phyloP scores from a whole-genome alignment of 2,888 invertebrate genomes.

The Hetaerina titia region DNA sequence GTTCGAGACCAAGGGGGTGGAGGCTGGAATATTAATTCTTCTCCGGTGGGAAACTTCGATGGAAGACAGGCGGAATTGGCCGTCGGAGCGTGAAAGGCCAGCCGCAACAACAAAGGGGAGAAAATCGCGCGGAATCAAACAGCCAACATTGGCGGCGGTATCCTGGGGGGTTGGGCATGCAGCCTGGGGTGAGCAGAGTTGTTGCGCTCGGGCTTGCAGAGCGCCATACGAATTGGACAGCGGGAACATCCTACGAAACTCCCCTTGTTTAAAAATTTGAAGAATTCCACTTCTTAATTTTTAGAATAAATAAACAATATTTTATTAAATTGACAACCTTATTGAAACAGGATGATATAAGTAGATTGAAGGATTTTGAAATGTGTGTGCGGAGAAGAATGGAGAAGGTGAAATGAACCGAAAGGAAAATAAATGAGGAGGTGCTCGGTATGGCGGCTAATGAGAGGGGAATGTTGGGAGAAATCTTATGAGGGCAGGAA shows the following conservation, averaged over 20 bases:
- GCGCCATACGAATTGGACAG: background rate
- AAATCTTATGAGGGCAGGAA: too few species aligned
- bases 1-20: background rate
- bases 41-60: background rate
- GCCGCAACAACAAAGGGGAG: background rate
- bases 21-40: conserved; percentile 14
- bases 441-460: too few species aligned
- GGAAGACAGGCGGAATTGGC: background rate
- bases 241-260: background rate
- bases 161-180: background rate
- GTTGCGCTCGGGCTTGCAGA: background rate
- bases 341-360: too few species aligned
- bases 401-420: too few species aligned
- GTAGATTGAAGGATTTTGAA: too few species aligned
- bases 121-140: background rate
- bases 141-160: background rate
- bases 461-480: too few species aligned
- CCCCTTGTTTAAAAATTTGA: background rate
- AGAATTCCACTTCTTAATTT: too few species aligned
- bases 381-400: too few species aligned
- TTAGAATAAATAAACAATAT: too few species aligned
- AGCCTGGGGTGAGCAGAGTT: background rate
- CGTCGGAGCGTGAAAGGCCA: background rate
- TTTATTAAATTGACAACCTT: too few species aligned
- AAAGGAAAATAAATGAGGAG: too few species aligned